A percentile compares a stretch with the other conserved stretches of the same genome.
Evolutionary conservation across 1,140 invertebrate genomes (phyloP).

Genomic region (Drosophila azteca): DNA sequence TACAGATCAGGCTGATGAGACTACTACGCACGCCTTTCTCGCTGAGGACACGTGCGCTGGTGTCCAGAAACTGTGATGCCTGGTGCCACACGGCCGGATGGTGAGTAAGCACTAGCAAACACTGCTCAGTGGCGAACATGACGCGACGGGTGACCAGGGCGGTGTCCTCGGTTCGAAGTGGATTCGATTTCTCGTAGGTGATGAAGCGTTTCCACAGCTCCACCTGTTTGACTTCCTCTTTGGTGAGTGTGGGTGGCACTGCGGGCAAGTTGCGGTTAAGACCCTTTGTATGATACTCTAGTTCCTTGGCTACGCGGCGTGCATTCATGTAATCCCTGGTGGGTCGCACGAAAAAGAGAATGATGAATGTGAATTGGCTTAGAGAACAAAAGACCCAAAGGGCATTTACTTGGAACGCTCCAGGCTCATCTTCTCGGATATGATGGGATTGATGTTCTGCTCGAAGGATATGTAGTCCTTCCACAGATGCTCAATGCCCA

Average conservation of each 20-base stretch:
- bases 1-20: constrained; percentile 19
- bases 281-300: constrained; percentile 97
- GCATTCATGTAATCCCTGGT: constrained; percentile 98
- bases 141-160: constrained; percentile 95
- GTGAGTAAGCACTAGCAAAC: constrained; percentile 97
- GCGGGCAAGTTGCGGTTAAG: constrained; percentile 97
- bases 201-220: constrained; percentile 99
- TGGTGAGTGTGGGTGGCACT: constrained; percentile 94
- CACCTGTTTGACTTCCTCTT: constrained; percentile 97
- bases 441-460: constrained; percentile 98
- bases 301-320: constrained; percentile 96
- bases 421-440: constrained; percentile 89
- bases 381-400: neutral
- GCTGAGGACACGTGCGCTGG: constrained; percentile 94
- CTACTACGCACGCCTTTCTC: constrained; percentile 93
- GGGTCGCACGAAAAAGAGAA: neutral
- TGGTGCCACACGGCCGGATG: constrained; percentile 99
- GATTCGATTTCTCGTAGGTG: constrained; percentile 98
- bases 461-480: constrained; percentile 98
- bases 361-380: neutral
- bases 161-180: constrained; percentile 97
- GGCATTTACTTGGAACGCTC: constrained; percentile 83
- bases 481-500: constrained; percentile 98
- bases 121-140: constrained; percentile 99
- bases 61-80: constrained; percentile 97